Evolutionary conservation across 2,888 invertebrate species (phyloP).

Genomic region (Hemistola chrysoprasaria): DNA sequence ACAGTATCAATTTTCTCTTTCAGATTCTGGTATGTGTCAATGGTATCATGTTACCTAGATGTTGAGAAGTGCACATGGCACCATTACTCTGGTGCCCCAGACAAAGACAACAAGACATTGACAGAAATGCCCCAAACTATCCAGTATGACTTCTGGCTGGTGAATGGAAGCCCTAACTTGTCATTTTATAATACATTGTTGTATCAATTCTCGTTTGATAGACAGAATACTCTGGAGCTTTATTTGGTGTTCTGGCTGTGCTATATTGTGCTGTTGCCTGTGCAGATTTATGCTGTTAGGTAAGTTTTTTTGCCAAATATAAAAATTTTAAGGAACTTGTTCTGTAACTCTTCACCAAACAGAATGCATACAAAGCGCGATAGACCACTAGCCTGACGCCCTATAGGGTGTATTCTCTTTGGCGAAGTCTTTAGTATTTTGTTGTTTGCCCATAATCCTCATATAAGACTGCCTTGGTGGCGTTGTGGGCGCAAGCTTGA

Average conservation of each 20-base stretch:
- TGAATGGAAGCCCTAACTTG: constrained; percentile 96
- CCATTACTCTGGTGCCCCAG: constrained; percentile 80
- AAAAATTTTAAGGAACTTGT: no score
- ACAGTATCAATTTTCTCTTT: no score
- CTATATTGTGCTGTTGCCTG: constrained; percentile 92
- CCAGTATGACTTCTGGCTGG: constrained; percentile 96
- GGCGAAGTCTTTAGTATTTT: no score
- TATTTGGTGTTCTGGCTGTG: constrained; percentile 94
- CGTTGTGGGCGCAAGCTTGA: no score
- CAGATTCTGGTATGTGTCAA: constrained; percentile 97
- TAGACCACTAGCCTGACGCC: no score
- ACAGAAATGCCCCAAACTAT: constrained; percentile 62
- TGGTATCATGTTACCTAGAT: constrained; percentile 95
- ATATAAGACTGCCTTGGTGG: no score
- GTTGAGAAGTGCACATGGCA: constrained; percentile 92
- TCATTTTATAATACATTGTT: constrained; percentile 93
- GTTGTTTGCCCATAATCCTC: no score
- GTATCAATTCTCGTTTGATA: constrained; percentile 98
- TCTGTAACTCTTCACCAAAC: no score
- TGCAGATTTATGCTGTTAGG: constrained; percentile 95
- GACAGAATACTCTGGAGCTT: constrained; percentile 95
- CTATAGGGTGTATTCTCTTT: no score
- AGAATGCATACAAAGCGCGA: no score
- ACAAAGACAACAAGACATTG: constrained; percentile 56
- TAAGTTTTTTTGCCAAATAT: constrained; percentile 34